These are phyloP conservation scores for Salvelinus alpinus DNA, from an alignment of 2,113 vertebrate genomes.

Conservation along the genomic window DNA sequence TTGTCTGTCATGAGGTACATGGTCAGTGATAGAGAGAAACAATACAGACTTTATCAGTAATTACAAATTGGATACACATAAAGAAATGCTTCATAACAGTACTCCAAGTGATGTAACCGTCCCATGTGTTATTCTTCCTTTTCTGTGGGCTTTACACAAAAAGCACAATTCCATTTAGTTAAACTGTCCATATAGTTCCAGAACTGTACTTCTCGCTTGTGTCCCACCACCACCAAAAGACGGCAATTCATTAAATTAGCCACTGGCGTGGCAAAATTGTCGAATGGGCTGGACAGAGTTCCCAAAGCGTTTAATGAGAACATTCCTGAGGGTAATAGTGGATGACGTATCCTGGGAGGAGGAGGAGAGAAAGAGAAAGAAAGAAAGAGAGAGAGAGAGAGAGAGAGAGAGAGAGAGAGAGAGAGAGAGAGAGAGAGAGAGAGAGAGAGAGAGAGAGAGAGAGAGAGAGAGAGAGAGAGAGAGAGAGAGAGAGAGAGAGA, in stretches of 20 bases:
- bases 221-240: neutral
- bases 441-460: neutral
- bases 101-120: neutral
- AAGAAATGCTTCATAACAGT: neutral
- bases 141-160: neutral
- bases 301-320: neutral
- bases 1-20: too few species aligned
- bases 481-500: neutral
- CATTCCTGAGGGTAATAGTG: constrained; percentile 1
- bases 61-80: neutral
- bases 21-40: too few species aligned
- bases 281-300: constrained; percentile 9
- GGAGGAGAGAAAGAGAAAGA: too few species aligned
- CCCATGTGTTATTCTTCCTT: neutral
- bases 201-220: neutral
- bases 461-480: neutral
- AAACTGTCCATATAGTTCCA: neutral
- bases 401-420: neutral
- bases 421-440: constrained; percentile 5
- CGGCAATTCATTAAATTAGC: constrained; percentile 18
- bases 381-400: too few species aligned
- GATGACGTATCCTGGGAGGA: constrained; percentile 7
- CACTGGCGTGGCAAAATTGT: neutral
- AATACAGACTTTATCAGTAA: neutral
- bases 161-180: neutral